Percentiles rank a stretch among this genome's conserved stretches.
These are phyloP conservation scores for Chaetodon auriga DNA, from an alignment of 2,113 vertebrate genomes.

Conservation along the genomic window DNA sequence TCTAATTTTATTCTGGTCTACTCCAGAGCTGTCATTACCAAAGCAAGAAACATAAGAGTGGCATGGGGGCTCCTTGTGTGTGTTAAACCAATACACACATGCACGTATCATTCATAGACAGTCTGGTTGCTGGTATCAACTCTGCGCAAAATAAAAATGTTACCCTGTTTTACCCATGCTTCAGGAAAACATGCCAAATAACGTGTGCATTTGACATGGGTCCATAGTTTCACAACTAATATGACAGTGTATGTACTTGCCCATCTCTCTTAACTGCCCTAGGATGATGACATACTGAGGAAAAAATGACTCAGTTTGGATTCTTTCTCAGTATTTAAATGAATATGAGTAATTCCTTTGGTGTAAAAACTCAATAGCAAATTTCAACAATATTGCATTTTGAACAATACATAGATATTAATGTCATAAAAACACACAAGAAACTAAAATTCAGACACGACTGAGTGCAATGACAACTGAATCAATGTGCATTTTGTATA, in stretches of 20 bases:
- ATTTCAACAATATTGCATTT: background rate
- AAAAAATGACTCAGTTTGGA: background rate
- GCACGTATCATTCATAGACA: background rate
- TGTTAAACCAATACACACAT: background rate
- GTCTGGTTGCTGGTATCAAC: background rate
- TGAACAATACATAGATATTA: background rate
- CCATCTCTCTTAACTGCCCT: background rate
- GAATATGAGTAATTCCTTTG: background rate
- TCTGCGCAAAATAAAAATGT: background rate
- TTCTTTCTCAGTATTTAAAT: background rate
- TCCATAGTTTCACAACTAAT: background rate
- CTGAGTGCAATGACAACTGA: background rate
- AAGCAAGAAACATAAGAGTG: conserved; percentile 4
- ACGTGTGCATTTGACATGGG: background rate
- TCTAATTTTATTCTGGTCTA: conserved; percentile 67
- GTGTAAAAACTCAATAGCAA: background rate
- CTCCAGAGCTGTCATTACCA: conserved; percentile 4
- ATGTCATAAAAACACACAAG: background rate
- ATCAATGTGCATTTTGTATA: too few relatives aligned
- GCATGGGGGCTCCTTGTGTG: background rate
- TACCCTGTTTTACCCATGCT: background rate
- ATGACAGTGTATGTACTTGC: background rate
- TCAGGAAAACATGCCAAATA: background rate
- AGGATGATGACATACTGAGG: background rate
- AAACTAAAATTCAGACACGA: background rate